A percentile compares a stretch with the other conserved stretches of the same genome.
phyloP scores from a whole-genome alignment of 2,113 vertebrate genomes.

The Speoplatyrhinus poulsoni region DNA sequence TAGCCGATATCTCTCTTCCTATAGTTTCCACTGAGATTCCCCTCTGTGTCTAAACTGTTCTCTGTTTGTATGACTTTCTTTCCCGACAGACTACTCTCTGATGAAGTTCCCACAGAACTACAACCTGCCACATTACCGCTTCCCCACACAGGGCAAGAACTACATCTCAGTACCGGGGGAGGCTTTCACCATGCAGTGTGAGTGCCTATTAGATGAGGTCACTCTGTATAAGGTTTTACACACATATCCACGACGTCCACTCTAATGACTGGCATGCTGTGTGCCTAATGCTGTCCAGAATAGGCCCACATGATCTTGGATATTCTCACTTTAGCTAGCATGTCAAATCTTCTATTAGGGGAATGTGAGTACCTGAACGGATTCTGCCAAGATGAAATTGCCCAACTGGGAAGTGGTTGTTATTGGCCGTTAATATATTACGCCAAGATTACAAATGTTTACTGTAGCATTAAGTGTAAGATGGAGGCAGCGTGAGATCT shows the following conservation, averaged over 20 bases:
- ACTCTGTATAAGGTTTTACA: constrained; percentile 14
- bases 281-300: not conserved
- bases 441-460: constrained; percentile 47
- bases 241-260: not conserved
- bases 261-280: not conserved
- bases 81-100: constrained; percentile 84
- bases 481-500: constrained; percentile 45
- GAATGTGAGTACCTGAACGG: constrained; percentile 40
- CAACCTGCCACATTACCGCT: constrained; percentile 84
- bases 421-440: constrained; percentile 57
- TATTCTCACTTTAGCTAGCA: constrained; percentile 1
- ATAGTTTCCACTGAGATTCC: not conserved
- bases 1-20: constrained; percentile 9
- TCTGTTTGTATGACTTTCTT: constrained; percentile 32
- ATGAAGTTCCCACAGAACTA: constrained; percentile 77
- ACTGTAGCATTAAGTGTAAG: constrained; percentile 33
- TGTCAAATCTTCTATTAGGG: constrained; percentile 26
- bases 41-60: constrained; percentile 8
- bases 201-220: constrained; percentile 45
- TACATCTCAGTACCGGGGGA: constrained; percentile 89
- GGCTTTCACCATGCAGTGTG: constrained; percentile 85
- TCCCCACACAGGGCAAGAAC: constrained; percentile 85
- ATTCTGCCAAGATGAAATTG: constrained; percentile 57
- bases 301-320: constrained; percentile 3
- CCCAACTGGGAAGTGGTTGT: constrained; percentile 52